These are phyloP conservation scores for Astyanax mexicanus DNA, from an alignment of 2,797 vertebrate species.

Conservation along the genomic window DNA sequence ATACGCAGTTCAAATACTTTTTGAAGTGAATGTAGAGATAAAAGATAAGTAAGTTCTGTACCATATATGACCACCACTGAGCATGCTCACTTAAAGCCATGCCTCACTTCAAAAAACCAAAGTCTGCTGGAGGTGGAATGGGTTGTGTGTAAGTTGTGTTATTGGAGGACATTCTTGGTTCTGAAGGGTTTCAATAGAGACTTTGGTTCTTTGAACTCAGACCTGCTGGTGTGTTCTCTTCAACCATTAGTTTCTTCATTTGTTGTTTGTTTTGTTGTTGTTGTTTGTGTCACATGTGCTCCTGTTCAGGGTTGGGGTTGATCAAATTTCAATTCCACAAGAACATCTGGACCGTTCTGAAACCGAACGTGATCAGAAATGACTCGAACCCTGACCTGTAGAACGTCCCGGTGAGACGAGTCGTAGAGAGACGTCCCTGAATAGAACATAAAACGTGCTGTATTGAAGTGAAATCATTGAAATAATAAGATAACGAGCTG, in stretches of 20 bases:
- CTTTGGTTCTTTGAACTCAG: neutral
- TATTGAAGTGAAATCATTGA: neutral
- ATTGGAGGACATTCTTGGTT: neutral
- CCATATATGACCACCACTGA: slow-evolving; percentile 16
- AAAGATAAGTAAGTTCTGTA: no score
- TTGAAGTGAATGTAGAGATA: no score
- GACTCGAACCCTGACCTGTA: slow-evolving; percentile 14
- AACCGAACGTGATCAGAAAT: neutral
- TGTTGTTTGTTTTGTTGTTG: slow-evolving; percentile 10
- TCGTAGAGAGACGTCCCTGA: neutral
- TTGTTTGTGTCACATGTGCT: neutral
- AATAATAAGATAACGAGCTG: neutral
- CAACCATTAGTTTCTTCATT: neutral
- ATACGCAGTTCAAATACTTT: no score
- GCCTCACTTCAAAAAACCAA: neutral
- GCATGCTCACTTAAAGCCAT: neutral
- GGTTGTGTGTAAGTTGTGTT: neutral
- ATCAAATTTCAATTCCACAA: neutral
- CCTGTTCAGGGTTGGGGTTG: slow-evolving; percentile 5
- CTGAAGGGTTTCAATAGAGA: neutral
- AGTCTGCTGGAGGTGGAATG: neutral
- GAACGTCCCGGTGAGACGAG: neutral
- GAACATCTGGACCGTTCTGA: neutral
- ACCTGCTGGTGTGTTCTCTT: neutral
- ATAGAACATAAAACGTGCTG: neutral